phyloP scores from a whole-genome alignment of 2,888 invertebrate genomes.

The Omphaloscelis lunosa region DNA sequence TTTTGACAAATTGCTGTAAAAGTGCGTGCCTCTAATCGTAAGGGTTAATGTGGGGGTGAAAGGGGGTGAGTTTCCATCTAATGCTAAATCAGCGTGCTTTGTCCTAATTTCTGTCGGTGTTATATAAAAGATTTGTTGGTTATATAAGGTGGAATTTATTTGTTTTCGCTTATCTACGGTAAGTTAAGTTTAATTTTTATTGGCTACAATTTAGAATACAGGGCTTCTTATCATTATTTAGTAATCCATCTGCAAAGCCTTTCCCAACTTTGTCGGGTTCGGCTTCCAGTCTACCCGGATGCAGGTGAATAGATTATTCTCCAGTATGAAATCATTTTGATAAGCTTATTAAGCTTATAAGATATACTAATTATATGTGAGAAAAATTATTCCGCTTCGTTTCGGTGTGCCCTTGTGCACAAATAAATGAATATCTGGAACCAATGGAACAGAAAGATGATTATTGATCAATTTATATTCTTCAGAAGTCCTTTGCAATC shows the following conservation, averaged over 20 bases:
- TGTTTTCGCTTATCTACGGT: background rate
- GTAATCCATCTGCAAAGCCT: background rate
- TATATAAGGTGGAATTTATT: background rate
- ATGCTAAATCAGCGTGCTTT: slow-evolving; percentile 53
- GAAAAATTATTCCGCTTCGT: background rate
- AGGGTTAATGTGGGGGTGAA: slow-evolving; percentile 55
- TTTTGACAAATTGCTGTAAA: slow-evolving; percentile 89
- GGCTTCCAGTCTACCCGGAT: background rate
- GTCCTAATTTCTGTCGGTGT: slow-evolving; percentile 52
- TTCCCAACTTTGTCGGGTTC: background rate
- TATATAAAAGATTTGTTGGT: slow-evolving; percentile 11
- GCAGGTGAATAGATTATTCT: background rate
- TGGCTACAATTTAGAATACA: background rate
- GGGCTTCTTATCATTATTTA: background rate
- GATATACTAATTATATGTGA: background rate
- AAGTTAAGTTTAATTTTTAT: background rate
- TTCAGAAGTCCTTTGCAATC: background rate
- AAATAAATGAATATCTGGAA: slow-evolving; percentile 8
- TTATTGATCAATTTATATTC: slow-evolving; percentile 18
- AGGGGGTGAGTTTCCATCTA: slow-evolving; percentile 56
- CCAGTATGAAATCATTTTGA: background rate
- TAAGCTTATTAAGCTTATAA: too few species aligned
- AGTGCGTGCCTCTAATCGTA: slow-evolving; percentile 82
- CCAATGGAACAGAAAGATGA: background rate
- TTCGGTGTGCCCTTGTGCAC: background rate